These are phyloP conservation scores for Quadroppia sp. DNA, from an alignment of 2,888 invertebrate species.

Conservation along the genomic window DNA sequence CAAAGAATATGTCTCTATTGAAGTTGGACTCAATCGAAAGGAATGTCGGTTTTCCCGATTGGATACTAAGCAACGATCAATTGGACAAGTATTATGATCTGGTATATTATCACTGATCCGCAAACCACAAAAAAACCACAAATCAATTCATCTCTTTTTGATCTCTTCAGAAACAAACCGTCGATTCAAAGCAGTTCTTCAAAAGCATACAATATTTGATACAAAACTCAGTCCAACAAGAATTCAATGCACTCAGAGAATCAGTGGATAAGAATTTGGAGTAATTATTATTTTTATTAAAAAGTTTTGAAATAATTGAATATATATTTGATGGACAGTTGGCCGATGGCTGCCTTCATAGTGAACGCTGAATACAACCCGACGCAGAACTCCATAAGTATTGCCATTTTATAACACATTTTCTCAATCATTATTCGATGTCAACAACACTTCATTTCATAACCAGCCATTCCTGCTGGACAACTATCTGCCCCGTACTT, in stretches of 20 bases:
- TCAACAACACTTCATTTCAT: not conserved
- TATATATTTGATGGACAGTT: too few relatives aligned
- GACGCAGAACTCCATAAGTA: constrained; percentile 42
- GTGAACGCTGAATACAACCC: constrained; percentile 37
- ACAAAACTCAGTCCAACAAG: not conserved
- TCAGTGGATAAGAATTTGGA: constrained; percentile 13
- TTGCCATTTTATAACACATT: too few relatives aligned
- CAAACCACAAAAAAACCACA: too few relatives aligned
- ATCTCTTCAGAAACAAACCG: constrained; percentile 16
- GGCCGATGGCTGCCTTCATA: constrained; percentile 35
- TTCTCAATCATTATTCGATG: too few relatives aligned
- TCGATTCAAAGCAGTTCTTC: constrained; percentile 17
- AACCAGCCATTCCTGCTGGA: constrained; percentile 37
- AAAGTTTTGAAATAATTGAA: too few relatives aligned
- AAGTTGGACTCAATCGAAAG: constrained; percentile 57
- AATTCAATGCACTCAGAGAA: constrained; percentile 13
- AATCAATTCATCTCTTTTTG: not conserved
- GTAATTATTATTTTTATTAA: too few relatives aligned
- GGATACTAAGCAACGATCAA: constrained; percentile 51
- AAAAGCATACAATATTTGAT: constrained; percentile 4
- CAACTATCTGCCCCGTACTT: constrained; percentile 32
- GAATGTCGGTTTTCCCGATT: constrained; percentile 55
- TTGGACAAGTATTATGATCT: constrained; percentile 52
- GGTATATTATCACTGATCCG: too few relatives aligned
- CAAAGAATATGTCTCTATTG: constrained; percentile 55